Evolutionary conservation across 2,888 invertebrate genomes (phyloP).

Genomic region (Sminthurides aquaticus): DNA sequence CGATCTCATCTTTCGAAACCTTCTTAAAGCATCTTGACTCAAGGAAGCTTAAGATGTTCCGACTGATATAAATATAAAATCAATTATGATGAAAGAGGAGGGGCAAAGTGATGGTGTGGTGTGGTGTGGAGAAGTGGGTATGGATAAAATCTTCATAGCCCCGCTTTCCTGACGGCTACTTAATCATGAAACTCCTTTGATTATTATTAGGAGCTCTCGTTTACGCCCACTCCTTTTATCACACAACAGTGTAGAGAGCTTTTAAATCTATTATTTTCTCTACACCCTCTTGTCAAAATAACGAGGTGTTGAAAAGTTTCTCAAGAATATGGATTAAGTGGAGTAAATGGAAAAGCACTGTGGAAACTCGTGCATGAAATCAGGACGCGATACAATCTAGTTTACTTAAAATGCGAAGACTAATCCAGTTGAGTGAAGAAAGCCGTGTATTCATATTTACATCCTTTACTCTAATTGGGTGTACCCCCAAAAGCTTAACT

Average conservation of each 20-base stretch:
- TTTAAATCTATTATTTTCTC: background rate
- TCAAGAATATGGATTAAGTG: background rate
- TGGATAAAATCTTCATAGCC: background rate
- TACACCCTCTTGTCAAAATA: background rate
- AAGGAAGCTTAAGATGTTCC: background rate
- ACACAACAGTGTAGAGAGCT: background rate
- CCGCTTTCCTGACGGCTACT: background rate
- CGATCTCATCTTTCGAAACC: too few relatives aligned
- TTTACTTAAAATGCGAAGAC: too few relatives aligned
- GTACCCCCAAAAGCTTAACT: too few relatives aligned
- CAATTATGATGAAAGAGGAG: background rate
- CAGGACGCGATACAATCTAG: slow-evolving; percentile 3
- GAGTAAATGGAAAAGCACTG: background rate
- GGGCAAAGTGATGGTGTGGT: background rate
- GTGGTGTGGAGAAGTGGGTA: background rate
- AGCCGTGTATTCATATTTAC: too few relatives aligned
- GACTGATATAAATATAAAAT: slow-evolving; percentile 1
- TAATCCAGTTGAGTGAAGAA: too few relatives aligned
- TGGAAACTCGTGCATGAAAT: slow-evolving; percentile 36
- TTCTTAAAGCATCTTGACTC: too few relatives aligned
- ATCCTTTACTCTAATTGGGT: too few relatives aligned
- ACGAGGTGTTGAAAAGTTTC: background rate
- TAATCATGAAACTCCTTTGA: background rate
- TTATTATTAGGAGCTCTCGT: background rate
- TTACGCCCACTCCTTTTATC: background rate